Base-by-base conservation (phyloP, 2,113 vertebrate genomes). In the Setophaga coronata region DNA sequence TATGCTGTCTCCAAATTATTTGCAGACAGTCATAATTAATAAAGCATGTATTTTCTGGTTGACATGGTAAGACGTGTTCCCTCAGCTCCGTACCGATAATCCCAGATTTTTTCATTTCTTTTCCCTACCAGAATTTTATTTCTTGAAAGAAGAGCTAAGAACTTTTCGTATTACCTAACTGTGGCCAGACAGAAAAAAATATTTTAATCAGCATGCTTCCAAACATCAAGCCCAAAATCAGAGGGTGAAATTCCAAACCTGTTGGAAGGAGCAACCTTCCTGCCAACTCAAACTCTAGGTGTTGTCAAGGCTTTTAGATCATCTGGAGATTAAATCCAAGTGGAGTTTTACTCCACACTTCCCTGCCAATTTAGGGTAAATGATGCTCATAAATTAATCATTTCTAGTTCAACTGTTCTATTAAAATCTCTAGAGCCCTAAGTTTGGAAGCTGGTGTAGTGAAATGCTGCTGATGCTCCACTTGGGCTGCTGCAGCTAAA, bases 211-310 rank as follows among this genome's bases (percentile, higher is more conserved):
- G 12, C 0, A 1, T 56, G 20, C 45, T 87, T 79, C 31, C 31
- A 65, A 62, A 72, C 7, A 5, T 31, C 23, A 56, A 74, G 9
- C 31, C 36, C 51, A 54, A 60, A 95, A 47, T 74, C 57, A 36
- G 43, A 70, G 17, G 13, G 25, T 66, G 34, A 51, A 84, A 74
- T 56, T 83, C 83, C 57, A 43, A 66, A 23, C 17, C 24, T 24
- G 15, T 51, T 57, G 3, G 1, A 67, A 62, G 24, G 18, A 72
- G 38, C 69, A 64, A 19, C n/a, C 7, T n/a, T 89, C 15, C 23
- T 29, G 19, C 26, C 0, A 0, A 34, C 28, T 53, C 16, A 29
- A 64, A 14, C 9, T 69, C 72, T 54, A 70, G 70, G 9, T 26
- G 31, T 19, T 18, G 0, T n/a, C 45, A 21, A 38, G 38, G 29